Evolutionary conservation across 1,140 invertebrate genomes (phyloP), one percentile per base, ranked within the genome.

Genomic region (Sitophilus oryzae): DNA sequence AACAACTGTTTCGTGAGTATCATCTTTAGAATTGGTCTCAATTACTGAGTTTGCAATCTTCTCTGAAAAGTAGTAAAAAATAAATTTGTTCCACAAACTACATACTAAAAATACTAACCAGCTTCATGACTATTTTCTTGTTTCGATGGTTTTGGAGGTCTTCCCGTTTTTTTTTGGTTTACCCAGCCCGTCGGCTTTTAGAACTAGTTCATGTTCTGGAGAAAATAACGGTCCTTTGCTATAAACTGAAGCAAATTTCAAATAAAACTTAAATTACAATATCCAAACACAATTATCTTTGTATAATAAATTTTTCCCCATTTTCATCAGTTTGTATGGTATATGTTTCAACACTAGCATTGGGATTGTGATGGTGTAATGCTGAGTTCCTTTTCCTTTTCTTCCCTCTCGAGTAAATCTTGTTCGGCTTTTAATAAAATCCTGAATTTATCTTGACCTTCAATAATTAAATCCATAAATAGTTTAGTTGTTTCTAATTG

Each of bases 401-500:
- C 62, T 54, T 66, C 61, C 51, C 58, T 57, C 16, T 54, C 23
- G n/a, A 63, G 30, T 9, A 54, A 58, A 18, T 66, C 58, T 54
- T 67, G 61, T 46, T 82, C 74, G 40, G 71, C 57, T 58, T 75
- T 75, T 63, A 71, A 77, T 58, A 81, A 64, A 38, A 73, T 71
- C 42, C 78, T 68, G 50, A 82, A 72, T 61, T 77, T 79, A 11
- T 58, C 75, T 66, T 87, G 85, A 5, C 85, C 85, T 62, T 79
- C 77, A 30, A 84, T 77, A 57, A 86, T 75, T 6, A 85, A 68
- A 47, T 84, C 80, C 61, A 87, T 77, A 73, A 87, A 87, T 63
- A 83, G 79, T 40, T 81, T 79, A 20, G 83, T 84, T 10, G 83
- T 77, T 64, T 86, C 82, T 57, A 87, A 60, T 65, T 86, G 83